Evolutionary conservation across 2,797 vertebrate genomes (phyloP), one percentile per base, ranked within the genome.

Genomic region (Lutjanus campechanus): DNA sequence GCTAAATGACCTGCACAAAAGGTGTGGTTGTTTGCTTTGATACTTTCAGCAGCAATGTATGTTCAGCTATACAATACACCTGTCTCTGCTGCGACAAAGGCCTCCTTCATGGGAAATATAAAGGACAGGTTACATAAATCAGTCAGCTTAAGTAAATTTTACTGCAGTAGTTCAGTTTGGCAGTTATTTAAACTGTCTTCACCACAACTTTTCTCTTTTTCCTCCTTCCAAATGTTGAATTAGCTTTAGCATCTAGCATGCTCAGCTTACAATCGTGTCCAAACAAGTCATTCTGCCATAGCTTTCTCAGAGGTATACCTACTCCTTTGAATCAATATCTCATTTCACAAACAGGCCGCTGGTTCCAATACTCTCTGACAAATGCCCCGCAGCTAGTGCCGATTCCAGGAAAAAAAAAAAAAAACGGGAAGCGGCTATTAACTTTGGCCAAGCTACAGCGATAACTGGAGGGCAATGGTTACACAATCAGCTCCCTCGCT

Each of bases 401-500:
- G 43, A 90, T 93, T 94, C 91, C 86, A 81, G 50, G 89, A 84
- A 36, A 36, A 36, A 36, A 36, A 36, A 36, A 4, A 4, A 89
- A 64, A 82, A 77, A 86, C 61, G 65, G 85, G 77, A 93, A 88
- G 69, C 5, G 77, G 83, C 84, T 90, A 88, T 95, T 93, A 90
- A 92, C 89, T 90, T 93, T 92, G 86, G 89, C 90, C 85, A 62
- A 63, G 84, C 85, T 82, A 79, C 88, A 92, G 88, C 76, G 81
- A 90, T 92, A 93, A 91, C 93, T 88, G 77, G 80, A 93, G 92
- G 95, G 93, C 95, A 95, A 85, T 76, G 80, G 90, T 97, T 96
- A 95, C 94, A 93, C 96, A 96, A 96, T 95, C 94, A 90, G 87
- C 93, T 95, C 95, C 94, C 93, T 90, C 2, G 67, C 79, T 65